Conservation (phyloP, 2,113 vertebrate genomes). For the Perca schrenkii region DNA sequence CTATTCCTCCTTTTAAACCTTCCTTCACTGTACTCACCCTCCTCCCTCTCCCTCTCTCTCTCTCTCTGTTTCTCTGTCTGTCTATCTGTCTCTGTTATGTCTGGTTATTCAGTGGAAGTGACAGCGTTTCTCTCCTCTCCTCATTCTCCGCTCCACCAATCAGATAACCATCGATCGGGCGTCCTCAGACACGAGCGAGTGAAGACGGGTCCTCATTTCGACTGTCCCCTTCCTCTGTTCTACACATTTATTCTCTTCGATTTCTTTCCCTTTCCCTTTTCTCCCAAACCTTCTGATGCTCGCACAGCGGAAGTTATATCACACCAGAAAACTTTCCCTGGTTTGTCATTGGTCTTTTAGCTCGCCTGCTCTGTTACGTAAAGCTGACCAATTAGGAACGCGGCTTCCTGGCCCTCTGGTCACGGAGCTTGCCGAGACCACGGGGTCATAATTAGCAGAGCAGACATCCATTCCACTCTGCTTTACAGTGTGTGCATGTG, state of each 20-base stretch:
- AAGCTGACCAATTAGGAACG: constrained; percentile 43
- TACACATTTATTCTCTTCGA: constrained; percentile 14
- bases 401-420: constrained; percentile 33
- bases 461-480: constrained; percentile 18
- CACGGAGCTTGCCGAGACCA: constrained; percentile 6
- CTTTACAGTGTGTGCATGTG: background rate
- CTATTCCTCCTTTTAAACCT: background rate
- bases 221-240: background rate
- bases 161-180: constrained; percentile 56
- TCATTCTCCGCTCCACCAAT: constrained; percentile 31
- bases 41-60: background rate
- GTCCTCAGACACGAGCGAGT: constrained; percentile 42
- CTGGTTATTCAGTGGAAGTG: constrained; percentile 53
- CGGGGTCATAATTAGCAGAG: constrained; percentile 51
- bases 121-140: constrained; percentile 37
- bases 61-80: background rate
- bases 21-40: background rate
- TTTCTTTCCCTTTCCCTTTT: background rate
- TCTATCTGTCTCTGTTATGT: constrained; percentile 43
- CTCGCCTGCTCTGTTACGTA: constrained; percentile 33
- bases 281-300: background rate
- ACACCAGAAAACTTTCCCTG: background rate
- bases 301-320: constrained; percentile 19
- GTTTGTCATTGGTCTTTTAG: background rate
- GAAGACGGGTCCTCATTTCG: constrained; percentile 33